Base-by-base conservation (phyloP, 92 coral and sea anemone species). In the Zoanthus gigantus region DNA sequence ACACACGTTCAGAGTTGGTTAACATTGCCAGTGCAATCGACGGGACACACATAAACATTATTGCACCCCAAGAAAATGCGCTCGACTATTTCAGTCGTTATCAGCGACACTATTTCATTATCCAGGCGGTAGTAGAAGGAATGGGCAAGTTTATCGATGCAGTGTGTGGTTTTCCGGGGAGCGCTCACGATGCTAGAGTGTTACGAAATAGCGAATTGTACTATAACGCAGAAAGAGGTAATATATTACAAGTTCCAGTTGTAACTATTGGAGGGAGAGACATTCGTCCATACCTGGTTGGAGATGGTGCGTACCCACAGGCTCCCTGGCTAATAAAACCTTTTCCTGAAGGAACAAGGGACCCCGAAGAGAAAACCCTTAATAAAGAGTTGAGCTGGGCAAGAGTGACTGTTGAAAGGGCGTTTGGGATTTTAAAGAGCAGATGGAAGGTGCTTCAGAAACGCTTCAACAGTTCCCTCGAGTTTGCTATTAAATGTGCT, bases 1-100 rank as follows among this genome's bases (percentile, higher is more conserved):
- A 88, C 91, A 89, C 92, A 89, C 88, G 84, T 76, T 83, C 92
- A 89, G 84, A 89, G 88, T 89, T 83, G 92, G 88, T 85, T 87
- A 83, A 83, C 66, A 74, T 89, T 83, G 85, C 78, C 73, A 85
- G 92, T 54, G 89, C 91, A 81, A 82, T 88, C 77, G 83, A 82
- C 17, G 87, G 91, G 65, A 88, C 91, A 81, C 72, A 87, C 87
- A 54, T 87, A 68, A 88, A 81, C 68, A 74, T 88, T 58, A 82
- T 74, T 23, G 82, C 77, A 63, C 84, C 77, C 76, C 76, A 44
- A 60, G 84, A 60, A 77, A 77, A 52, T 52, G 89, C 89, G 84
- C 61, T 86, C 76, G 89, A 86, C 89, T 86, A 86, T 77, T 86
- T 86, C 84, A 77, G 84, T 77, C 83, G 84, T 61, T 86, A 86